Percentiles rank a stretch among this genome's conserved stretches.
Evolutionary conservation across 2,113 vertebrate species (phyloP).

Genomic region (Manacus vitellinus): DNA sequence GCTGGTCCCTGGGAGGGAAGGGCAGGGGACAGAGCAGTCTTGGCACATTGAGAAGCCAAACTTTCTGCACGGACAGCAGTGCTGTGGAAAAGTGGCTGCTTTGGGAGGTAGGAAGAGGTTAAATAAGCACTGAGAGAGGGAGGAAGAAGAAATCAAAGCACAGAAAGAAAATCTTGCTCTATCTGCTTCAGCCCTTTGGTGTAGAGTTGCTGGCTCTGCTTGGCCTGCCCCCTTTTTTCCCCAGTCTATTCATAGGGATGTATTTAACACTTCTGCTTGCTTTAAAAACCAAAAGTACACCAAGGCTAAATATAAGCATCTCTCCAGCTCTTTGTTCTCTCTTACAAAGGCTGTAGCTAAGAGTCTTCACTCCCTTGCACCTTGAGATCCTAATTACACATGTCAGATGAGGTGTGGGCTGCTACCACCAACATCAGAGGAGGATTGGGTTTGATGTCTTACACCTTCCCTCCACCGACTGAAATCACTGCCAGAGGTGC

Average conservation of each 20-base stretch:
- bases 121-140: neutral
- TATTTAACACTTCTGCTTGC: neutral
- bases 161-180: neutral
- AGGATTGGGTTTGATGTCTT: conserved; percentile 30
- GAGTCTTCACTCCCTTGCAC: neutral
- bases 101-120: neutral
- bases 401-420: neutral
- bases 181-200: neutral
- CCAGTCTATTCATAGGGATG: neutral
- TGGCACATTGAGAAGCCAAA: neutral
- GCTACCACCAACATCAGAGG: neutral
- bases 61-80: too few species aligned
- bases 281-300: neutral
- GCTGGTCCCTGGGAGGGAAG: neutral
- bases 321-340: conserved; percentile 2
- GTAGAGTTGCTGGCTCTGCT: neutral
- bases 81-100: neutral
- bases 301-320: neutral
- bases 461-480: neutral
- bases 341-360: neutral
- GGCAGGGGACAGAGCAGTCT: accelerated
- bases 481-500: conserved; percentile 10
- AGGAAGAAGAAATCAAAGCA: neutral
- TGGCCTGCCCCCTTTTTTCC: neutral
- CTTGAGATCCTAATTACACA: conserved; percentile 33